Percentiles rank a stretch among this genome's conserved stretches.
phyloP scores from a whole-genome alignment of 2,888 invertebrate species.

The Acronicta psi region DNA sequence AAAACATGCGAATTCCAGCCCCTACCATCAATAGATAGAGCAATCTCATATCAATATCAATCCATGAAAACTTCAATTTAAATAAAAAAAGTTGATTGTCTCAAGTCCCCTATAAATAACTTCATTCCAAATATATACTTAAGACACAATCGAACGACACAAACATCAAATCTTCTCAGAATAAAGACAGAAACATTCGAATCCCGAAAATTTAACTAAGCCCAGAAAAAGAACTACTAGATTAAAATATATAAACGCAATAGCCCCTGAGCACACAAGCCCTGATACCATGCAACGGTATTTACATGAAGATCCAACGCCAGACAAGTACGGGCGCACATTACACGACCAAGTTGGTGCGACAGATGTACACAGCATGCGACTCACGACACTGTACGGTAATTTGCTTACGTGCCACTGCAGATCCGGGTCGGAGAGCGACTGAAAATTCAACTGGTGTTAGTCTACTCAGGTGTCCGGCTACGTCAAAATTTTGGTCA shows the following conservation, averaged over 20 bases:
- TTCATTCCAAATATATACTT: slow-evolving; percentile 8
- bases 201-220: slow-evolving; percentile 6
- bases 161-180: slow-evolving; percentile 4
- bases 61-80: no score
- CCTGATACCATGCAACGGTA: slow-evolving; percentile 25
- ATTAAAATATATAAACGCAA: slow-evolving; percentile 13
- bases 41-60: no score
- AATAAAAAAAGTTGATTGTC: no score
- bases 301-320: slow-evolving; percentile 40
- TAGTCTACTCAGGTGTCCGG: slow-evolving; percentile 80
- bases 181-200: not conserved
- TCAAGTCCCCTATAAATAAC: not conserved
- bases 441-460: slow-evolving; percentile 86
- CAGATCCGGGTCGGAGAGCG: slow-evolving; percentile 86
- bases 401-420: slow-evolving; percentile 85
- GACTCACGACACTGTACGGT: slow-evolving; percentile 81
- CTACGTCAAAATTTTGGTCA: slow-evolving; percentile 39
- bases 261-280: slow-evolving; percentile 18
- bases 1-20: no score
- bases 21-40: no score
- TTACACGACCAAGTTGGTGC: slow-evolving; percentile 70
- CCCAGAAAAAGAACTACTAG: slow-evolving; percentile 3
- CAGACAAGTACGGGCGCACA: slow-evolving; percentile 41
- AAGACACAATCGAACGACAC: not conserved
- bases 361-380: slow-evolving; percentile 82